Percentiles rank a stretch among this genome's conserved stretches.
Evolutionary conservation across 2,113 vertebrate species (phyloP).

Genomic region (Megaceryle maxima): DNA sequence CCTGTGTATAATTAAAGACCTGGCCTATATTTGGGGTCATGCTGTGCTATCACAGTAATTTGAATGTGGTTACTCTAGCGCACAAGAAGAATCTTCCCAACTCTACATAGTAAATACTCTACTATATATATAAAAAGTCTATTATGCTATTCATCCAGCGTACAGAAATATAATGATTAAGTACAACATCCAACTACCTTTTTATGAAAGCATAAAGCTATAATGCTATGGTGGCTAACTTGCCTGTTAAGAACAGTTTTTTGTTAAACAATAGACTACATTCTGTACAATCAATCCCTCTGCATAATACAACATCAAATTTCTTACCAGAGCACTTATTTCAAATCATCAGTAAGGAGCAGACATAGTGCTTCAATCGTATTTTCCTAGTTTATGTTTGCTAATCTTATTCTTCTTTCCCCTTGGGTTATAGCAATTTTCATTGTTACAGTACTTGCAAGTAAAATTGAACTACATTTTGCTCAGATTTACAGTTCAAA

Average conservation of each 20-base stretch:
- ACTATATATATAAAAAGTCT: not conserved
- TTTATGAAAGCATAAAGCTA: not conserved
- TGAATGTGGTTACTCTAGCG: not conserved
- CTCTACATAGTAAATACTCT: not conserved
- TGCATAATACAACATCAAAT: not conserved
- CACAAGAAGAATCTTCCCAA: not conserved
- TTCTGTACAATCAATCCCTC: constrained; percentile 14
- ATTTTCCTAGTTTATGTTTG: not conserved
- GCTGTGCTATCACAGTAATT: not conserved
- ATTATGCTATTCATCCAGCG: not conserved
- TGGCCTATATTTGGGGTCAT: not conserved
- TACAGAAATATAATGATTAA: not conserved
- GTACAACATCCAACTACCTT: not conserved
- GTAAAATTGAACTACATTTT: not conserved
- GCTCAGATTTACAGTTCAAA: not conserved
- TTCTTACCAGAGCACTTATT: not conserved
- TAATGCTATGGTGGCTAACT: not conserved
- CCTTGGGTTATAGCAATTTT: not conserved
- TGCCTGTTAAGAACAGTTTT: not conserved
- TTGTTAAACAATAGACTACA: not conserved
- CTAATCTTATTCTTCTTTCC: not conserved
- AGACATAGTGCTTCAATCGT: not conserved
- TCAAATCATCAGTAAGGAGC: not conserved
- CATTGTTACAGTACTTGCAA: not conserved
- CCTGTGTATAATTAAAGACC: not conserved